A percentile compares a stretch with the other conserved stretches of the same genome.
phyloP scores from a whole-genome alignment of 37 sponge, comb jelly and placozoan genomes.

The Cladorhizidae sp. region DNA sequence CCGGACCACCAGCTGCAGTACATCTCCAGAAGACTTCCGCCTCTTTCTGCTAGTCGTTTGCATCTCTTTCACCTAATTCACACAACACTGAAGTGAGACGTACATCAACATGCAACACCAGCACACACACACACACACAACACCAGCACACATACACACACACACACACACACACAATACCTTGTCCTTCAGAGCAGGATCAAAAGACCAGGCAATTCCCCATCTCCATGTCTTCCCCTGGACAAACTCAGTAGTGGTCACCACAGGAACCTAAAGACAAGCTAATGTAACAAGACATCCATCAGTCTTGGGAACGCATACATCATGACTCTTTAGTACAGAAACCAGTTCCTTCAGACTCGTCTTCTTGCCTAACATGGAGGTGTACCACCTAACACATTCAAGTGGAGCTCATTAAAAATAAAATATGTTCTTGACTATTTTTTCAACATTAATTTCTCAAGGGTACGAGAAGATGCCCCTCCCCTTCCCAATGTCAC shows the following conservation, averaged over 20 bases:
- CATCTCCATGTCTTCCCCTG: slow-evolving; percentile 93
- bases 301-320: slow-evolving; percentile 40
- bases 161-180: no score
- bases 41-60: background rate
- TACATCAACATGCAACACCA: no score
- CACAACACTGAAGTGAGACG: no score
- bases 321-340: slow-evolving; percentile 55
- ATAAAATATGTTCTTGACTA: no score
- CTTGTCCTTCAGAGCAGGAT: slow-evolving; percentile 35
- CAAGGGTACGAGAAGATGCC: background rate
- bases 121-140: no score
- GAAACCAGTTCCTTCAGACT: slow-evolving; percentile 54
- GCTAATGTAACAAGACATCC: background rate
- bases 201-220: slow-evolving; percentile 94
- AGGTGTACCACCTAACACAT: slow-evolving; percentile 94
- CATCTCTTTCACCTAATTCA: background rate
- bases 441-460: no score
- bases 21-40: background rate
- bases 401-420: no score
- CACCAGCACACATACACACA: no score
- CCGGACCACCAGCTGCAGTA: background rate
- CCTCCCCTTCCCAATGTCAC: background rate
- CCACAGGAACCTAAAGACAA: slow-evolving; percentile 62
- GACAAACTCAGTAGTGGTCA: slow-evolving; percentile 70
- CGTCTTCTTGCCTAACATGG: slow-evolving; percentile 95